Percentiles rank a stretch among this genome's conserved stretches.
Evolutionary conservation across 2,113 vertebrate species (phyloP).

Genomic region (Lycaon pictus): DNA sequence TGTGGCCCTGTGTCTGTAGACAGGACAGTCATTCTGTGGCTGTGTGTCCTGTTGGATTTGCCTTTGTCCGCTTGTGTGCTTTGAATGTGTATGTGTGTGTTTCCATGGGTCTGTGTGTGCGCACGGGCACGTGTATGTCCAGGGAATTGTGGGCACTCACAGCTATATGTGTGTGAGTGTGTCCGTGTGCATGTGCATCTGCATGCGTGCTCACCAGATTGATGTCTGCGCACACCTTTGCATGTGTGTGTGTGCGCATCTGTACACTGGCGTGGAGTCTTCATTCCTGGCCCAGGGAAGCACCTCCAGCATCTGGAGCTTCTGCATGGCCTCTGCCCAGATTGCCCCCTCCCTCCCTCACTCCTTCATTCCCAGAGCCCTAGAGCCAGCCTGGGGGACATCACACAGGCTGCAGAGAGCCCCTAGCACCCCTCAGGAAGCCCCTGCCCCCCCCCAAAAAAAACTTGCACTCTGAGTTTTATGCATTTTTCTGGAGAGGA

Average conservation of each 20-base stretch:
- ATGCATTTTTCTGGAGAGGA: neutral
- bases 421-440: neutral
- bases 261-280: too few relatives aligned
- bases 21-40: neutral
- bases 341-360: neutral
- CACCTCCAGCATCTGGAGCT: neutral
- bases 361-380: neutral
- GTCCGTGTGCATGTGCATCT: too few relatives aligned
- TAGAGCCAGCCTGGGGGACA: neutral
- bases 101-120: neutral
- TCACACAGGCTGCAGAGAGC: neutral
- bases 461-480: neutral
- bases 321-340: neutral
- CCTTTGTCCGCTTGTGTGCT: neutral
- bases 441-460: neutral
- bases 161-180: neutral
- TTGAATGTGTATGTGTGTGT: neutral
- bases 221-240: neutral
- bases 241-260: rapidly evolving
- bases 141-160: neutral
- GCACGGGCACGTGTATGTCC: rapidly evolving
- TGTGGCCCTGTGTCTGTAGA: neutral
- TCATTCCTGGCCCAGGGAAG: too few relatives aligned
- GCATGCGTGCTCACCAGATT: neutral
- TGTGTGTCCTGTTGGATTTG: neutral